phyloP scores from a whole-genome alignment of 1,140 invertebrate species.

The Eubasilissa regina region DNA sequence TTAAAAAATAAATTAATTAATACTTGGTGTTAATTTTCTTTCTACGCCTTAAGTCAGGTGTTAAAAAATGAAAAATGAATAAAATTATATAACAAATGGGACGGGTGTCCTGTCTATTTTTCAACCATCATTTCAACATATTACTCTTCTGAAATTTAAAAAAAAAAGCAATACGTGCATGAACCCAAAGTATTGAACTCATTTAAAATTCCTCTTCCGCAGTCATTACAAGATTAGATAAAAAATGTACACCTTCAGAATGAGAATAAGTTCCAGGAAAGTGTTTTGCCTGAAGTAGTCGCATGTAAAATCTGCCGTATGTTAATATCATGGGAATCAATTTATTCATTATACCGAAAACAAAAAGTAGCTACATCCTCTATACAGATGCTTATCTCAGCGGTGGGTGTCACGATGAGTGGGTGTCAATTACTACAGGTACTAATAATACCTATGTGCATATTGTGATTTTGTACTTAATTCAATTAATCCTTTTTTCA shows the following conservation, averaged over 20 bases:
- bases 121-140: too few relatives aligned
- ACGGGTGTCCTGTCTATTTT: too few relatives aligned
- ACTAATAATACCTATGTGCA: too few relatives aligned
- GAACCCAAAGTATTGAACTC: not conserved
- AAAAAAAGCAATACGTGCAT: too few relatives aligned
- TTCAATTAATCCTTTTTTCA: too few relatives aligned
- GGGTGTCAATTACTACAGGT: conserved; percentile 21
- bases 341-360: conserved; percentile 54
- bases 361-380: conserved; percentile 31
- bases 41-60: too few relatives aligned
- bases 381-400: conserved; percentile 34
- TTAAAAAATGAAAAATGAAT: too few relatives aligned
- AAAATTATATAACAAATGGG: too few relatives aligned
- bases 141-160: too few relatives aligned
- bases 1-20: too few relatives aligned
- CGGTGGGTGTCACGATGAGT: conserved; percentile 18
- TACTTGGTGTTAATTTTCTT: too few relatives aligned
- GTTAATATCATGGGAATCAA: conserved; percentile 55
- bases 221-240: conserved; percentile 60
- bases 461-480: too few relatives aligned
- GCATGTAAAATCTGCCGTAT: conserved; percentile 32
- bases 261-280: conserved; percentile 51
- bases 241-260: conserved; percentile 51
- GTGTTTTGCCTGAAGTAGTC: not conserved
- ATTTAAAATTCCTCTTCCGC: conserved; percentile 46